A percentile compares a stretch with the other conserved stretches of the same genome.
Conservation (phyloP, 2,888 invertebrate genomes). For the Nephrotoma guestfalica region DNA sequence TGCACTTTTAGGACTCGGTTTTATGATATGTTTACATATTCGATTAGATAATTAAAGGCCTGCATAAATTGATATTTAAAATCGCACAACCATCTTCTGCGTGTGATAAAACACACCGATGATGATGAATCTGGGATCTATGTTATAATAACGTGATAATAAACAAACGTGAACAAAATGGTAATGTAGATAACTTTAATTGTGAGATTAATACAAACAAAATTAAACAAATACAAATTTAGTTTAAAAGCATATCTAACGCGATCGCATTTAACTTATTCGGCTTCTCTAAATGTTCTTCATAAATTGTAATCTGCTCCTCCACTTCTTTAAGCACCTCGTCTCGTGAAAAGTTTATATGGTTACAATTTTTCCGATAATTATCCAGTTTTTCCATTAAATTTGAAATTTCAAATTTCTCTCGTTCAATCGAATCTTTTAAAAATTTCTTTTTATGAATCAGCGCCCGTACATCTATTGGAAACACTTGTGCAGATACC, state of each 20-base stretch:
- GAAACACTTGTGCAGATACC: background rate
- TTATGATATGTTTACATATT: too few species aligned
- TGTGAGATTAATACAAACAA: background rate
- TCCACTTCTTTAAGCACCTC: background rate
- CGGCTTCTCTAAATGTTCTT: background rate
- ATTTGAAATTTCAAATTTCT: background rate
- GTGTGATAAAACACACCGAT: too few species aligned
- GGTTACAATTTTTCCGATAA: background rate
- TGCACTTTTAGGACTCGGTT: too few species aligned
- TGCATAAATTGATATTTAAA: too few species aligned
- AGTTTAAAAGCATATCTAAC: background rate
- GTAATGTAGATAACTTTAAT: background rate
- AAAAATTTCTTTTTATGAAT: background rate
- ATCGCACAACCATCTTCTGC: too few species aligned
- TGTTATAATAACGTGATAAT: too few species aligned
- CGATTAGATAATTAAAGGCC: too few species aligned
- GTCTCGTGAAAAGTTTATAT: background rate
- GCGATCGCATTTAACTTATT: background rate
- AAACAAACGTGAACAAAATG: too few species aligned
- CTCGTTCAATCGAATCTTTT: background rate
- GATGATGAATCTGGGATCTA: too few species aligned
- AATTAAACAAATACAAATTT: background rate
- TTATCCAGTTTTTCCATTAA: background rate
- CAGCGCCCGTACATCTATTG: background rate
- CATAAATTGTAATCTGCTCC: background rate